Evolutionary conservation across 2,888 invertebrate genomes (phyloP).

Genomic region (Thera britannica): DNA sequence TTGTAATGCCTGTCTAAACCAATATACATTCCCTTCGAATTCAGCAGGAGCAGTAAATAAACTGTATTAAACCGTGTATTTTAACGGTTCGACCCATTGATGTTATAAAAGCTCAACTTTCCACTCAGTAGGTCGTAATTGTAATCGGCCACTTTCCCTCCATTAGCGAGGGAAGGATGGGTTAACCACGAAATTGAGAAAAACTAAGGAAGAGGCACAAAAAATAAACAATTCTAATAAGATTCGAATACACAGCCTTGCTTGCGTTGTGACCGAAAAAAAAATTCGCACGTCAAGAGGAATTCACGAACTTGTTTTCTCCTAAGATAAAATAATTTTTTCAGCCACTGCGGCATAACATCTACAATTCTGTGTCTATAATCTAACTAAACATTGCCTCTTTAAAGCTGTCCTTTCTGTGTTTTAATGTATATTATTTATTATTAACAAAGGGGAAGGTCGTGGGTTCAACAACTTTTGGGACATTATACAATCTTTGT

Average conservation of each 20-base stretch:
- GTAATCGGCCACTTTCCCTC: constrained; percentile 73
- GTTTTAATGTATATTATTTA: too few species aligned
- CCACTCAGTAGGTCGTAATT: constrained; percentile 65
- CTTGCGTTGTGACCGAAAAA: background rate
- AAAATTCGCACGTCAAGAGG: too few species aligned
- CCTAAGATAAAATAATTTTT: too few species aligned
- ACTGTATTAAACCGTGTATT: constrained; percentile 31
- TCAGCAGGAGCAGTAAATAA: constrained; percentile 14
- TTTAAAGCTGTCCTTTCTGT: too few species aligned
- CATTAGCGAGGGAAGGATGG: constrained; percentile 57
- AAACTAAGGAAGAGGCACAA: constrained; percentile 5
- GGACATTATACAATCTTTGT: too few species aligned
- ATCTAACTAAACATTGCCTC: too few species aligned
- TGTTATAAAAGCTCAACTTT: constrained; percentile 62
- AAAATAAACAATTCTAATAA: background rate
- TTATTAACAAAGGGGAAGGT: too few species aligned
- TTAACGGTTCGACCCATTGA: constrained; percentile 32
- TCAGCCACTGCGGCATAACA: too few species aligned
- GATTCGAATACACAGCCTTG: background rate
- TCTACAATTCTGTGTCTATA: too few species aligned
- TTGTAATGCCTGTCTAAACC: constrained; percentile 3
- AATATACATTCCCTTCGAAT: constrained; percentile 16
- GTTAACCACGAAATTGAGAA: constrained; percentile 25
- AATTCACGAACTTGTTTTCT: too few species aligned
- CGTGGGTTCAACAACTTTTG: too few species aligned